Evolutionary conservation across 2,888 invertebrate species (phyloP).

Genomic region (Cephonodes hylas): DNA sequence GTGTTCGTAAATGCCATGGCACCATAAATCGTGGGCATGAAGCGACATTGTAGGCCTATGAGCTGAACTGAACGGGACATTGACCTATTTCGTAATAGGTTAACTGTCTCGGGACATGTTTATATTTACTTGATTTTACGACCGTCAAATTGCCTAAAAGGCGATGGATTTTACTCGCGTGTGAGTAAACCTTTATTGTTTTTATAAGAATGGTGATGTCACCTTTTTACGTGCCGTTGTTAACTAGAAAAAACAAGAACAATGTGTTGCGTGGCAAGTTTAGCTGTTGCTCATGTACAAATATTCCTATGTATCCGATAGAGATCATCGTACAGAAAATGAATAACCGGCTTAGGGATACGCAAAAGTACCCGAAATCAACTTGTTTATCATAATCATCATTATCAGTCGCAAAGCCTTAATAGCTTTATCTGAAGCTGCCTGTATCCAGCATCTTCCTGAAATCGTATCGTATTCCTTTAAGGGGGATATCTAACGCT

Average conservation of each 20-base stretch:
- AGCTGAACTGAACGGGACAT: constrained; percentile 47
- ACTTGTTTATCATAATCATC: too few species aligned
- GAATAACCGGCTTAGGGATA: too few species aligned
- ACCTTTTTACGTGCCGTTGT: neutral
- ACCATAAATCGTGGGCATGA: constrained; percentile 65
- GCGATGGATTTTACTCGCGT: neutral
- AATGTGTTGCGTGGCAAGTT: too few species aligned
- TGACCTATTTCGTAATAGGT: constrained; percentile 64
- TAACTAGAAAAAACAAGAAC: neutral
- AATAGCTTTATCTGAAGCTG: too few species aligned
- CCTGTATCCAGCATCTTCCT: too few species aligned
- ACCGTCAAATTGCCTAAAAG: neutral
- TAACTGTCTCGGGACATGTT: constrained; percentile 28
- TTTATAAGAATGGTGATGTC: neutral
- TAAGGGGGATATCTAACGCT: too few species aligned
- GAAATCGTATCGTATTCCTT: too few species aligned
- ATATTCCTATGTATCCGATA: too few species aligned
- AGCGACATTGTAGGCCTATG: constrained; percentile 51
- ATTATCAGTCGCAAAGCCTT: too few species aligned
- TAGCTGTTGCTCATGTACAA: too few species aligned
- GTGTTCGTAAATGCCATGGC: constrained; percentile 69
- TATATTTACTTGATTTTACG: constrained; percentile 8
- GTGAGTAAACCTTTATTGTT: neutral
- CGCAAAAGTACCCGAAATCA: too few species aligned
- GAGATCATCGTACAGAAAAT: too few species aligned